Conservation (phyloP, 2,113 vertebrate genomes). For the Oplegnathus fasciatus region DNA sequence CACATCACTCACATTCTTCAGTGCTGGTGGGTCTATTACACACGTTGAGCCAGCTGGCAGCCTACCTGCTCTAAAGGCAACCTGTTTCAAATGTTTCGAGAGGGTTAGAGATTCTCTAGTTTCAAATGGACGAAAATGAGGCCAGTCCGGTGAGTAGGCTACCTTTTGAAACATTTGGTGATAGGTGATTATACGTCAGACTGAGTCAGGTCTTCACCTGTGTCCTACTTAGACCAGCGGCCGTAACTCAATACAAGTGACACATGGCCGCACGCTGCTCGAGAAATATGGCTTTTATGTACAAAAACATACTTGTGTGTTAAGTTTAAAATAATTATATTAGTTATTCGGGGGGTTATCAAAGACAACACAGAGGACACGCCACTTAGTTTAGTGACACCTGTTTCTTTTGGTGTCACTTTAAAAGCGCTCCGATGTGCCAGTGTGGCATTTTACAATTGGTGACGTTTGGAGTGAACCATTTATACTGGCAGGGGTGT, state of each 20-base stretch:
- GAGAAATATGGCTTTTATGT: not conserved
- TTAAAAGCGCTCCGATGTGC: constrained; percentile 61
- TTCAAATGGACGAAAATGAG: constrained; percentile 63
- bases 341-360: not conserved
- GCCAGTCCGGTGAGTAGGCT: constrained; percentile 67
- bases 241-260: not conserved
- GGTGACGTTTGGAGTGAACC: constrained; percentile 83
- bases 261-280: not conserved
- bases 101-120: not conserved
- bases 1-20: constrained; percentile 41
- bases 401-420: constrained; percentile 72
- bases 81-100: not conserved
- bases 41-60: constrained; percentile 12
- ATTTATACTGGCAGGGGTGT: constrained; percentile 51
- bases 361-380: not conserved
- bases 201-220: constrained; percentile 3
- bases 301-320: not conserved
- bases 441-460: constrained; percentile 85
- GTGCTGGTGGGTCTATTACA: constrained; percentile 10
- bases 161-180: constrained; percentile 4
- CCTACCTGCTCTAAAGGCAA: not conserved
- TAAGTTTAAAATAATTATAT: not conserved
- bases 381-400: constrained; percentile 21
- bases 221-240: constrained; percentile 13
- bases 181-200: not conserved